Conservation (phyloP, 2,113 vertebrate species). For the Helogale parvula region DNA sequence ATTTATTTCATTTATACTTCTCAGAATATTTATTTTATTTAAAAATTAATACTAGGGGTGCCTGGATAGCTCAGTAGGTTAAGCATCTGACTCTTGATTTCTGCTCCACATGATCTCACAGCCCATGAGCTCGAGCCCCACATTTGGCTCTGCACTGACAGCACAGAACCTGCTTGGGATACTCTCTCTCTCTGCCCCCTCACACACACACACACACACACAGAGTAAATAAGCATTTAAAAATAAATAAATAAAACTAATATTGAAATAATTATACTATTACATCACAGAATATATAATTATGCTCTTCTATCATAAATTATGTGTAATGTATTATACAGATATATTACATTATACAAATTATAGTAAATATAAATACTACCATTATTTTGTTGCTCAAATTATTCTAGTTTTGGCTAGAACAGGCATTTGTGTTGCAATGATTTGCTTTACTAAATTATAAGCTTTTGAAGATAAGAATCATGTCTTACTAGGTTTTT, state of each 20-base stretch:
- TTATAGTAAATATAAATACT: not conserved
- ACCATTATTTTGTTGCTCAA: not conserved
- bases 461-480: not conserved
- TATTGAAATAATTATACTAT: not conserved
- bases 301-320: not conserved
- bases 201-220: too few species aligned
- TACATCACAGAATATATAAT: not conserved
- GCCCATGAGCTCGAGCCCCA: too few species aligned
- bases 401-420: not conserved
- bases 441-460: not conserved
- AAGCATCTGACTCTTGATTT: too few species aligned
- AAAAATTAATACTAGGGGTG: not conserved
- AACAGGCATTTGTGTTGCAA: not conserved
- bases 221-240: too few species aligned
- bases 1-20: constrained; percentile 28
- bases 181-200: too few species aligned
- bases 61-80: too few species aligned
- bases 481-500: not conserved
- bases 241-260: not conserved
- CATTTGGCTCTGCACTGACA: too few species aligned
- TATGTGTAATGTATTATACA: not conserved
- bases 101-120: too few species aligned
- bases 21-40: not conserved
- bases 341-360: not conserved
- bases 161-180: too few species aligned